Base-by-base conservation (phyloP, 2,797 vertebrate genomes). In the Lithobates sylvaticus region DNA sequence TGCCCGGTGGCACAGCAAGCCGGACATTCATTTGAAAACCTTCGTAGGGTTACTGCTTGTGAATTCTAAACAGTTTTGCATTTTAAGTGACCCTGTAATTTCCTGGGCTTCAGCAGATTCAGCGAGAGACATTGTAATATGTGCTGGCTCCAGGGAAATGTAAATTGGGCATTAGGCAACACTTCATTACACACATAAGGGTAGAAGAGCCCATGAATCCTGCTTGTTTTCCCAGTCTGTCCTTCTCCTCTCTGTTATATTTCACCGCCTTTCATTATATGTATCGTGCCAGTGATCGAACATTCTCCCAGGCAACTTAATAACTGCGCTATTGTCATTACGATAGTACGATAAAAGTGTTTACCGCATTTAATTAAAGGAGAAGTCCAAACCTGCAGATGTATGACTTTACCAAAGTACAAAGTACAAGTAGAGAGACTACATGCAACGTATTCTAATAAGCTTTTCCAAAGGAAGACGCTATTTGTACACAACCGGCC, bases 111-210 rank as follows among this genome's bases (percentile, higher is more conserved):
- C 84, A 85, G 84, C 84, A 85, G 73, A 85, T 85, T 75, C 84
- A 68, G 44, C 68, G 77, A 75, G 50, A 85, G 77, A 26, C 84
- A 36, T 85, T 85, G 84, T 85, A 69, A 85, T 85, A 85, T 80
- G 84, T 85, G 84, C 77, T 81, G 84, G 84, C 84, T 81, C 39
- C 64, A 73, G 84, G 77, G 69, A 80, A 80, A 85, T 85, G 77
- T 75, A 85, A 85, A 85, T 85, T 80, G 71, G 71, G 58, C 77
- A 34, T 73, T 85, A 72, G 61, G 84, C 65, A 47, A 80, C 84
- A 75, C 70, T 80, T 85, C 84, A 85, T 85, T 85, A 85, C 77
- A 34, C 77, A 50, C 58, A 32, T 81, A 68, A 71, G 26, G 42
- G 29, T 76, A 81, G 75, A 80, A 76, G 54, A 75, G 15, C 70